These are phyloP conservation scores for Bombus vancouverensis DNA, from an alignment of 1,140 invertebrate genomes.

Conservation along the genomic window DNA sequence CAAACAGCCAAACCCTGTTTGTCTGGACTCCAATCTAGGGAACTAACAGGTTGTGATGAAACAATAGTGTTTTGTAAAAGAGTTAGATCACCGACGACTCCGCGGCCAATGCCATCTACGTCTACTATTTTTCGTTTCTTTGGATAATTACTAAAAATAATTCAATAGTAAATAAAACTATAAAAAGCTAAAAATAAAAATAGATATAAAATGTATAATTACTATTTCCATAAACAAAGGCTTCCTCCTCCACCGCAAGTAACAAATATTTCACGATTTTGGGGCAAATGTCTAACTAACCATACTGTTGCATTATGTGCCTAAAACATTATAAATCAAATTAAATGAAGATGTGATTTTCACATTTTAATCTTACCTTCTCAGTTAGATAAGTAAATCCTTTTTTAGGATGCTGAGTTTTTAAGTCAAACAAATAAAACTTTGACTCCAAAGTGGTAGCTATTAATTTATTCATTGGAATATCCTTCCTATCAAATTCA, in stretches of 20 bases:
- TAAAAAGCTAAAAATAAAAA: neutral
- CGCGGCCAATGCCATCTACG: constrained; percentile 87
- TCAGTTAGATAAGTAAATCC: constrained; percentile 92
- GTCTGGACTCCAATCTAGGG: constrained; percentile 96
- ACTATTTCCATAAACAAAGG: constrained; percentile 97
- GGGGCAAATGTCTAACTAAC: constrained; percentile 93
- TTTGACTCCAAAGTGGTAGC: constrained; percentile 97
- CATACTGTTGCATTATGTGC: constrained; percentile 93
- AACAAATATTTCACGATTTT: constrained; percentile 97
- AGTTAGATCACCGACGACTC: constrained; percentile 89
- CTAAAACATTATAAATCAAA: constrained; percentile 78
- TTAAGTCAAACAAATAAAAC: constrained; percentile 94
- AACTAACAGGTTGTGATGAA: constrained; percentile 94
- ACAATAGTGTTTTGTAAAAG: constrained; percentile 91
- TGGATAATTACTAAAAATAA: constrained; percentile 89
- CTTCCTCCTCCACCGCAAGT: constrained; percentile 95
- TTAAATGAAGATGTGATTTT: neutral
- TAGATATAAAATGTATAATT: constrained; percentile 73
- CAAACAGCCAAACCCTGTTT: constrained; percentile 94
- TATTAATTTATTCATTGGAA: constrained; percentile 97
- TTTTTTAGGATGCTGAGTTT: constrained; percentile 93
- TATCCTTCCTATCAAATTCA: constrained; percentile 97
- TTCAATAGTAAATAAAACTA: neutral
- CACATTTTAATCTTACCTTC: constrained; percentile 83
- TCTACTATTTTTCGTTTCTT: constrained; percentile 87